Percentiles rank a stretch among this genome's conserved stretches.
Evolutionary conservation across 1,140 invertebrate genomes (phyloP).

Genomic region (Atopsyche davidsoni): DNA sequence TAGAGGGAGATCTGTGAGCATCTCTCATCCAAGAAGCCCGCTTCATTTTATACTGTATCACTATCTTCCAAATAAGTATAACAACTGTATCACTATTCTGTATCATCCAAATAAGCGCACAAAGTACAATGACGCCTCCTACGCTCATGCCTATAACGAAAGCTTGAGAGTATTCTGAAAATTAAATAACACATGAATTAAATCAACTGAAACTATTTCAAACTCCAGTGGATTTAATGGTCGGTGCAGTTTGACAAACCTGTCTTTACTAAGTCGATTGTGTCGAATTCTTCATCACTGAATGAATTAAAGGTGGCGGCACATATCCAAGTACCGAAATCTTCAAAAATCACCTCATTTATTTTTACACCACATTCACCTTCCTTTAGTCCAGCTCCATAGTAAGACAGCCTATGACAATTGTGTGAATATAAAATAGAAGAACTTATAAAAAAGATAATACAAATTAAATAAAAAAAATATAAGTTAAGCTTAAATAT

Average conservation of each 20-base stretch:
- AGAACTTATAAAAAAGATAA: background rate
- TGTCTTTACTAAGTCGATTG: background rate
- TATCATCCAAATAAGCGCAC: slow-evolving; percentile 1
- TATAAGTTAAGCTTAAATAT: background rate
- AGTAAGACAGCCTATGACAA: slow-evolving; percentile 13
- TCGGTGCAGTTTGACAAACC: background rate
- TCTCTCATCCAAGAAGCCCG: background rate
- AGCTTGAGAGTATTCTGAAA: slow-evolving; percentile 18
- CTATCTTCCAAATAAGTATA: no score
- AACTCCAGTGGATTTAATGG: background rate
- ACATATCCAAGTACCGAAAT: slow-evolving; percentile 22
- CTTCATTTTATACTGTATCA: slow-evolving; percentile 6
- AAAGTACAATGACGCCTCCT: slow-evolving; percentile 12
- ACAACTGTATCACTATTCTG: no score
- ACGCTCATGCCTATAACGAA: slow-evolving; percentile 24
- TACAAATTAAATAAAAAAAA: slow-evolving; percentile 4
- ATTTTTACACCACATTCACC: slow-evolving; percentile 21
- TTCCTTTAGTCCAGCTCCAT: slow-evolving; percentile 10
- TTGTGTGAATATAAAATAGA: background rate
- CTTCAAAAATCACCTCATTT: slow-evolving; percentile 4
- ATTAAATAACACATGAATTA: slow-evolving; percentile 3
- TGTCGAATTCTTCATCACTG: slow-evolving; percentile 3
- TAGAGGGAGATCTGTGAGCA: slow-evolving; percentile 2
- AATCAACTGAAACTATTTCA: slow-evolving; percentile 1
- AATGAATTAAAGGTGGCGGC: slow-evolving; percentile 9